Conservation (phyloP, 2,113 vertebrate genomes). For the Myrmophylax atrothorax region DNA sequence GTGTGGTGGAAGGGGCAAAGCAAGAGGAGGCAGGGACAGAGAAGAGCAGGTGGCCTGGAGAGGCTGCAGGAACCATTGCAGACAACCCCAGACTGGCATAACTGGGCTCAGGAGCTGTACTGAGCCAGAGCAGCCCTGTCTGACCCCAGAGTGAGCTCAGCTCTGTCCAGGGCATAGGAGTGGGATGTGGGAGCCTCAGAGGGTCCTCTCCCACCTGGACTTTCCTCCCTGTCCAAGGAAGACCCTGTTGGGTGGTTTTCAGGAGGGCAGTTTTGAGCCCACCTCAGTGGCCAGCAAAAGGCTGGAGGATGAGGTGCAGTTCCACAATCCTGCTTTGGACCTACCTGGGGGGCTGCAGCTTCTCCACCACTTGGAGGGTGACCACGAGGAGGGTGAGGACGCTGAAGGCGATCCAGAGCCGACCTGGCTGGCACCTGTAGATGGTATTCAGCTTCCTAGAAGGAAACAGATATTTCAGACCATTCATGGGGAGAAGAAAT, state of each 20-base stretch:
- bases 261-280: background rate
- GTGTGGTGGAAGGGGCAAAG: background rate
- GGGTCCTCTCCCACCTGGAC: background rate
- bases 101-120: background rate
- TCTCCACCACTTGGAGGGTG: constrained; percentile 29
- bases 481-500: background rate
- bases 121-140: background rate
- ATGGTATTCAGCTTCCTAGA: constrained; percentile 46
- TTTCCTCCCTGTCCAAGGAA: background rate
- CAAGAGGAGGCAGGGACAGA: background rate
- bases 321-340: background rate
- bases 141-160: background rate
- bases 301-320: background rate
- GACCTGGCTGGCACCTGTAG: constrained; percentile 41
- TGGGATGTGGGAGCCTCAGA: background rate
- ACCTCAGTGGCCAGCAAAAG: background rate
- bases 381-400: constrained; percentile 53
- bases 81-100: background rate
- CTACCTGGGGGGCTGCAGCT: constrained; percentile 43
- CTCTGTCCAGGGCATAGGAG: background rate
- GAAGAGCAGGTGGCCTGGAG: background rate
- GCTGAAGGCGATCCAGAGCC: constrained; percentile 56
- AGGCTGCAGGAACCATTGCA: background rate
- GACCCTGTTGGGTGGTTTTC: background rate
- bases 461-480: background rate